Conservation (phyloP, 2,797 vertebrate genomes). For the Eulemur albifrons region DNA sequence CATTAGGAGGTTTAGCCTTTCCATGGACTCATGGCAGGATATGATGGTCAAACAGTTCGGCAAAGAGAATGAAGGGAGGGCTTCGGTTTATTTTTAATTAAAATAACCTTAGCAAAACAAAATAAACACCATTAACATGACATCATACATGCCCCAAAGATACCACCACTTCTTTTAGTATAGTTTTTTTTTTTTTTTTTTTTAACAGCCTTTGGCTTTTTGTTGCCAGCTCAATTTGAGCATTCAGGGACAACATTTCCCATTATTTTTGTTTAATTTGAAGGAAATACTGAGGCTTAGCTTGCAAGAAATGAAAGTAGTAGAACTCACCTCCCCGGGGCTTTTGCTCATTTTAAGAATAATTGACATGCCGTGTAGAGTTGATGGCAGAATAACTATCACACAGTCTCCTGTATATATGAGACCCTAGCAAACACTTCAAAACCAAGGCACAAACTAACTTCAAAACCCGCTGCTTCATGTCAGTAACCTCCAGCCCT, state of each 20-base stretch:
- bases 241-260: not conserved
- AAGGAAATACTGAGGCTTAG: slow-evolving; percentile 22
- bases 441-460: slow-evolving; percentile 47
- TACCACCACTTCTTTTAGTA: not conserved
- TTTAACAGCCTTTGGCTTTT: not conserved
- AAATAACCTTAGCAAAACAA: slow-evolving; percentile 13
- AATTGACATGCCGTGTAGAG: not conserved
- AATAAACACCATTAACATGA: slow-evolving; percentile 43
- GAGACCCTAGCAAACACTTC: not conserved
- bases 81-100: slow-evolving; percentile 50
- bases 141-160: not conserved
- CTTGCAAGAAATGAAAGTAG: not conserved
- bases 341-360: slow-evolving; percentile 49
- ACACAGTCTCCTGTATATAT: not conserved
- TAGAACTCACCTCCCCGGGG: not conserved
- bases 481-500: slow-evolving; percentile 22
- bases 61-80: not conserved
- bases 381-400: slow-evolving; percentile 4
- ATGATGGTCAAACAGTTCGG: not conserved
- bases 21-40: not conserved
- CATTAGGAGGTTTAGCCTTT: not conserved
- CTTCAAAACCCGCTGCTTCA: slow-evolving; percentile 27
- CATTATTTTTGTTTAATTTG: slow-evolving; percentile 53
- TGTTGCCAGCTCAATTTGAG: not conserved
- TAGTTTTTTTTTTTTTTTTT: not conserved